Evolutionary conservation across 2,113 vertebrate species (phyloP).

Genomic region (Brachirus orientalis): DNA sequence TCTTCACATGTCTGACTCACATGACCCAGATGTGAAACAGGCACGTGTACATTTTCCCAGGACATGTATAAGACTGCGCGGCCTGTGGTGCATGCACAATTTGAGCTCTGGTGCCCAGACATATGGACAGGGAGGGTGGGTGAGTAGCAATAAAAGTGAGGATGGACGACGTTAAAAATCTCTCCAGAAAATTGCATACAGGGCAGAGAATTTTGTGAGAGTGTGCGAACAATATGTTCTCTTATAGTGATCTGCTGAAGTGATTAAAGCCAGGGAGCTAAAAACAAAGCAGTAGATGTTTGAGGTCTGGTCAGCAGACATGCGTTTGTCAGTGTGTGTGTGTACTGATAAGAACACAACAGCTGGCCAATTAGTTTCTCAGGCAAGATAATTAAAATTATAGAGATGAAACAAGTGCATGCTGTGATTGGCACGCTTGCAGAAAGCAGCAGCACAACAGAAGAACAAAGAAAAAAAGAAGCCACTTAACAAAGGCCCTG

Average conservation of each 20-base stretch:
- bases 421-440: slow-evolving; percentile 33
- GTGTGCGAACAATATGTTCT: slow-evolving; percentile 66
- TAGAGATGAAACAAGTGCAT: slow-evolving; percentile 39
- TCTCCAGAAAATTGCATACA: slow-evolving; percentile 57
- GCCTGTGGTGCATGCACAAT: slow-evolving; percentile 16
- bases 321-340: slow-evolving; percentile 33
- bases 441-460: slow-evolving; percentile 15
- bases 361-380: slow-evolving; percentile 55
- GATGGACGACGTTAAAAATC: slow-evolving; percentile 50
- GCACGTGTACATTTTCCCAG: slow-evolving; percentile 64
- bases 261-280: slow-evolving; percentile 66
- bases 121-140: slow-evolving; percentile 19
- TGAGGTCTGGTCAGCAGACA: slow-evolving; percentile 52
- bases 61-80: slow-evolving; percentile 21
- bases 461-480: too few species aligned
- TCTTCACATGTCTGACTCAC: slow-evolving; percentile 63
- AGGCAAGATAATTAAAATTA: slow-evolving; percentile 30
- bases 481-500: too few species aligned
- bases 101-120: slow-evolving; percentile 51
- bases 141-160: slow-evolving; percentile 35
- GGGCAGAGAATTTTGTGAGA: slow-evolving; percentile 13
- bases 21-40: slow-evolving; percentile 60
- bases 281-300: slow-evolving; percentile 62
- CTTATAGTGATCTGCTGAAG: slow-evolving; percentile 69
- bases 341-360: slow-evolving; percentile 28